Conservation (phyloP, 2,797 vertebrate species). For the Lateolabrax maculatus region DNA sequence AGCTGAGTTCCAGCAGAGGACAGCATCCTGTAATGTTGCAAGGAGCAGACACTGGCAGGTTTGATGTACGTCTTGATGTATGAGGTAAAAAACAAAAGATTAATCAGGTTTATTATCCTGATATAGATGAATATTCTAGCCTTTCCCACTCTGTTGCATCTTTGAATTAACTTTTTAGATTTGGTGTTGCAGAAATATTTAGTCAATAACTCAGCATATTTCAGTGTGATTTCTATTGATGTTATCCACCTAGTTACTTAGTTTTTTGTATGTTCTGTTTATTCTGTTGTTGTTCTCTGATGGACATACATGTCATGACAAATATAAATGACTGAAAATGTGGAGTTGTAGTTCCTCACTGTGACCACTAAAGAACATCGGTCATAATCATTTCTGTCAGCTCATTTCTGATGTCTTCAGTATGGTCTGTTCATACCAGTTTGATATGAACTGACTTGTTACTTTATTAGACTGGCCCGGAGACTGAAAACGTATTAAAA, state of each 20-base stretch:
- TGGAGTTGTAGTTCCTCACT: background rate
- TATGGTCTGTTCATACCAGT: too few species aligned
- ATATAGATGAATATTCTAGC: background rate
- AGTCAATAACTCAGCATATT: background rate
- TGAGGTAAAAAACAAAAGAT: background rate
- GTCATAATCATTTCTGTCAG: background rate
- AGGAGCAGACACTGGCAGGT: background rate
- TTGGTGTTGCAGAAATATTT: background rate
- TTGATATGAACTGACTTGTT: too few species aligned
- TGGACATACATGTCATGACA: too few species aligned
- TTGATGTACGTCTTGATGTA: background rate
- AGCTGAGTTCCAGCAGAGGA: slow-evolving; percentile 62
- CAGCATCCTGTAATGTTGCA: slow-evolving; percentile 37
- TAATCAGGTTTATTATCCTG: background rate
- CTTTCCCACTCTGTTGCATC: background rate
- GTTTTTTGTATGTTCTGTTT: background rate
- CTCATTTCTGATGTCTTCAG: background rate
- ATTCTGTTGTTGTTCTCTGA: background rate
- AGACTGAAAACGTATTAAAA: too few species aligned
- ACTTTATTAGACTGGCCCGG: too few species aligned
- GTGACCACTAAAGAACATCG: background rate
- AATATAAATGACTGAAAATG: too few species aligned
- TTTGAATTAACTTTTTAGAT: background rate
- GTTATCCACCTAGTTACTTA: background rate
- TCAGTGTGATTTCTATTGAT: background rate